These are phyloP conservation scores for Xylota segnis DNA, from an alignment of 2,888 invertebrate genomes.

Conservation along the genomic window DNA sequence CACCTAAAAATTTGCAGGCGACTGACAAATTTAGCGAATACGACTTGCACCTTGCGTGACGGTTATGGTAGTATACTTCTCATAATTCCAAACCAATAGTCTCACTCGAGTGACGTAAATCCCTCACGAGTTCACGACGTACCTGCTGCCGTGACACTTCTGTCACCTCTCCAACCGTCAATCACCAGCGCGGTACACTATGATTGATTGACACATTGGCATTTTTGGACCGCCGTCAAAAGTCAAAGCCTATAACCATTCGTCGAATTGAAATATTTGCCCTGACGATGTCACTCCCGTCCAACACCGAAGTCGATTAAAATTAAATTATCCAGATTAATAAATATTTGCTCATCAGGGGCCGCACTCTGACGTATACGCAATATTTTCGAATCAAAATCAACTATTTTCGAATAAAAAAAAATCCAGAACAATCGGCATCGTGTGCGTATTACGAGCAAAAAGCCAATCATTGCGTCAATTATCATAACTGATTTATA, in stretches of 20 bases:
- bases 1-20: neutral
- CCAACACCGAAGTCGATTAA: neutral
- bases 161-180: constrained; percentile 33
- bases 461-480: constrained; percentile 32
- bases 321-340: constrained; percentile 1
- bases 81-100: constrained; percentile 11
- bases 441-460: constrained; percentile 16
- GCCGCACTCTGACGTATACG: constrained; percentile 11
- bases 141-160: constrained; percentile 27
- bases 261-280: neutral
- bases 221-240: constrained; percentile 13
- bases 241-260: neutral
- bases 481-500: constrained; percentile 39
- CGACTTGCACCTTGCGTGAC: neutral
- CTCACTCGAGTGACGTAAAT: constrained; percentile 22
- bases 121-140: constrained; percentile 3
- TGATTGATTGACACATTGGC: constrained; percentile 26
- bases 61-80: neutral
- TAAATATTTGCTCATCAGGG: neutral
- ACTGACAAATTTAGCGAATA: constrained; percentile 10
- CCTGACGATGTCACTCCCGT: neutral
- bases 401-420: neutral
- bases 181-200: neutral
- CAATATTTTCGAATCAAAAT: constrained; percentile 24
- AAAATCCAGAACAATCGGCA: constrained; percentile 11